These are phyloP conservation scores for Osmoderma eremita DNA, from an alignment of 2,888 invertebrate species.

Conservation along the genomic window DNA sequence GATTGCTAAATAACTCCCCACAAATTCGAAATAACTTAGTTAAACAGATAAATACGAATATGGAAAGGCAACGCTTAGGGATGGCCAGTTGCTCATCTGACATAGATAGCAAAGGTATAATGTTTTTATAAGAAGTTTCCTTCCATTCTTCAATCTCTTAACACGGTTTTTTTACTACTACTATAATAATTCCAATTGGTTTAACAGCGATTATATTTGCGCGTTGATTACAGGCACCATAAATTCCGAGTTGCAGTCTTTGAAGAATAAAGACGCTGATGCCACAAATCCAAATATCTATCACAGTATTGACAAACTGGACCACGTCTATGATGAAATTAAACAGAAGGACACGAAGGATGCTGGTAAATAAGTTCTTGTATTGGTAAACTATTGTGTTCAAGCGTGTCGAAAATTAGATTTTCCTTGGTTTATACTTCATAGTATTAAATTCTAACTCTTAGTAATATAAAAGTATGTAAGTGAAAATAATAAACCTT, in stretches of 20 bases:
- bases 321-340: constrained; percentile 91
- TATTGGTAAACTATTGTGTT: too few species aligned
- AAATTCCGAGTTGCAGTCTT: constrained; percentile 71
- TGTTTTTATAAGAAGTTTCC: background rate
- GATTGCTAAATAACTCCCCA: constrained; percentile 68
- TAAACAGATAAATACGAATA: constrained; percentile 70
- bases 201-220: too few species aligned
- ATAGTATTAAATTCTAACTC: too few species aligned
- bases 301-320: constrained; percentile 81
- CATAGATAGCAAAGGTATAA: constrained; percentile 55
- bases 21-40: constrained; percentile 71
- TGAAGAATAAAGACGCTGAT: constrained; percentile 88
- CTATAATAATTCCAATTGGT: background rate
- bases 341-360: constrained; percentile 81
- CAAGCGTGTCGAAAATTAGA: too few species aligned
- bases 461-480: too few species aligned
- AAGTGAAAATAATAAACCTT: too few species aligned
- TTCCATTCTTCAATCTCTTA: background rate
- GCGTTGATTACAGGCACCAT: constrained; percentile 62
- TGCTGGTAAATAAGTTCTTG: constrained; percentile 64
- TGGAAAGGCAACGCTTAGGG: constrained; percentile 68
- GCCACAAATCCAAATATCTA: constrained; percentile 88
- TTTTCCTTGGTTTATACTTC: too few species aligned
- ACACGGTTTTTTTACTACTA: background rate
- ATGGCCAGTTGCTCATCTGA: constrained; percentile 66